Base-by-base conservation (phyloP, 2,797 vertebrate genomes). In the Anableps anableps region DNA sequence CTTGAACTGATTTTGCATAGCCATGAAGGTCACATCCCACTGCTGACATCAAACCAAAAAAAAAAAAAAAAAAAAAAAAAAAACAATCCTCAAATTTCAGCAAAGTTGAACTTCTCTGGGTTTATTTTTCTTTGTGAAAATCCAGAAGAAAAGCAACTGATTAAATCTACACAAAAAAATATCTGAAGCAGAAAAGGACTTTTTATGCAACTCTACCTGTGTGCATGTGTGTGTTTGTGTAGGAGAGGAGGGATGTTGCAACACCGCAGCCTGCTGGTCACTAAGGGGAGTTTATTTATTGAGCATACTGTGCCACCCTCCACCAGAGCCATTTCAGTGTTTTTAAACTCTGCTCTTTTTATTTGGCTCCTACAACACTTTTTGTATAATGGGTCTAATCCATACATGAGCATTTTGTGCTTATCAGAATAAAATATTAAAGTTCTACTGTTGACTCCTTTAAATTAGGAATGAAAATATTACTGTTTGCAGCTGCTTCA, bases 191-290 rank as follows among this genome's bases (percentile, higher is more conserved):
- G 79, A 66, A 36, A 75, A 68, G 60, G 60, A 71, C 34, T 66
- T 19, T 74, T 77, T 19, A 4, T 51, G 17, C 21, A 23, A 11
- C 36, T 38, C 11, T 41, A 68, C 64, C 34, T 23, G 8, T 68
- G 36, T 26, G 60, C 2, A 6, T n/a, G 29, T 31, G 62, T 11
- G 8, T 0, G 8, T 23, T 23, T 43, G 4, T 34, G 58, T 26
- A 8, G 47, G 62, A 23, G 66, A 77, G 4, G 47, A 86, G 83
- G 45, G 85, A 79, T 92, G 93, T 78, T 86, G 89, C 91, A 89
- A 91, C 90, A 96, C 94, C 92, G 81, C 95, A 92, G 90, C 95
- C 96, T 96, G 93, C 94, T 96, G 96, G 94, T 80, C 77, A 71
- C 2, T 41, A 47, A 81, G 60, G 74, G 89, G 16, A 90, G 4